These are phyloP conservation scores for Dexiosoma caninum DNA, from an alignment of 2,888 invertebrate species.

Conservation along the genomic window DNA sequence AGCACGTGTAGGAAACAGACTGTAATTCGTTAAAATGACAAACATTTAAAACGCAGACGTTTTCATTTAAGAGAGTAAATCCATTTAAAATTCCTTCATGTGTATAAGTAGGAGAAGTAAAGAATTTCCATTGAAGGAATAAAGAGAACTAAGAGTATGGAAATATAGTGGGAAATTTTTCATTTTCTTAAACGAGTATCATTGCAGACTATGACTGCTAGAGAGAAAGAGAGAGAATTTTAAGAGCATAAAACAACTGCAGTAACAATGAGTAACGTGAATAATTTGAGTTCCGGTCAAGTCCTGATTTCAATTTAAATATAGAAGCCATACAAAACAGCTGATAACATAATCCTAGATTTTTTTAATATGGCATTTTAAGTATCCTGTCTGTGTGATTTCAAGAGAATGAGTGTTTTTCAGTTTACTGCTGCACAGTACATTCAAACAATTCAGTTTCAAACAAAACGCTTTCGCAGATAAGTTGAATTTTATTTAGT, in stretches of 20 bases:
- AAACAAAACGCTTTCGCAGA: background rate
- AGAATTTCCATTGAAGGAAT: background rate
- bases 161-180: conserved; percentile 40
- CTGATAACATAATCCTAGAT: background rate
- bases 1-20: conserved; percentile 57
- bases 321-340: background rate
- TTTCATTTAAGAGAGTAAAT: conserved; percentile 35
- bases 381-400: background rate
- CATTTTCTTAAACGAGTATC: background rate
- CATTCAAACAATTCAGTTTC: background rate
- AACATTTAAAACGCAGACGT: conserved; percentile 50
- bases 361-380: background rate
- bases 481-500: background rate
- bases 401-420: background rate
- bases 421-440: background rate
- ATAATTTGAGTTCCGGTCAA: background rate
- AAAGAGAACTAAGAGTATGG: background rate
- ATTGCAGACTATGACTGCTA: background rate
- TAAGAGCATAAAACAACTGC: conserved; percentile 3
- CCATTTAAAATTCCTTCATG: background rate
- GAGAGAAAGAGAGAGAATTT: background rate
- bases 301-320: background rate
- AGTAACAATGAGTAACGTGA: background rate
- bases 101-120: background rate
- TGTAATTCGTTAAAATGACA: conserved; percentile 51